A percentile compares a stretch with the other conserved stretches of the same genome.
Conservation (phyloP, 2,888 invertebrate species). For the Aspidiotus destructor region DNA sequence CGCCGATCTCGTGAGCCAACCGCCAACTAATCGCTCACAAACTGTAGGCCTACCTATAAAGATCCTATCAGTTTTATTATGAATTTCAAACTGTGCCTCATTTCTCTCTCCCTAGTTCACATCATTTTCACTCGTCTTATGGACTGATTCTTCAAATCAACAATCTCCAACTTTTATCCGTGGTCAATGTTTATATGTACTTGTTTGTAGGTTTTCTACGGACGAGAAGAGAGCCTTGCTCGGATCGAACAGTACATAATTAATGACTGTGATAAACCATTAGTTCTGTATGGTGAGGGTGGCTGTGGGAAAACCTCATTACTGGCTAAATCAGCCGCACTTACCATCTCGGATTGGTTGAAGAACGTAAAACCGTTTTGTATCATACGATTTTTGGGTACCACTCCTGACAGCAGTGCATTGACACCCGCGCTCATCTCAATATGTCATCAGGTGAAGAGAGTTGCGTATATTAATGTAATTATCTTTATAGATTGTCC, state of each 20-base stretch:
- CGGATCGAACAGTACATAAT: conserved; percentile 73
- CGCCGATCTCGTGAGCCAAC: no score
- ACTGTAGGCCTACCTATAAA: no score
- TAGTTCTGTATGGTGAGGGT: conserved; percentile 88
- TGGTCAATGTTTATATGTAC: background rate
- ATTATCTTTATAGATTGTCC: background rate
- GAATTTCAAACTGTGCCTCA: no score
- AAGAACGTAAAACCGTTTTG: conserved; percentile 60
- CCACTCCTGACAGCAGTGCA: conserved; percentile 93
- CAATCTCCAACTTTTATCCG: no score
- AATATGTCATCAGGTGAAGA: conserved; percentile 81
- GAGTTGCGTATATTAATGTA: background rate
- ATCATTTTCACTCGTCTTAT: no score
- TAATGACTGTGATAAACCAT: conserved; percentile 73
- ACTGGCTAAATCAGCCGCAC: conserved; percentile 80
- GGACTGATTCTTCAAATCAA: no score
- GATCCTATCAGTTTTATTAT: background rate
- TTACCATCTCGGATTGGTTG: conserved; percentile 65
- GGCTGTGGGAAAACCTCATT: conserved; percentile 97
- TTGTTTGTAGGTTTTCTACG: conserved; percentile 66
- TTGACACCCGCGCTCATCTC: conserved; percentile 88
- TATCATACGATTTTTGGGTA: conserved; percentile 85
- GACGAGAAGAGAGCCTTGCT: conserved; percentile 73
- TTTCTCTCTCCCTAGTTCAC: no score
- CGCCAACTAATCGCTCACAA: no score